phyloP scores from a whole-genome alignment of 2,797 vertebrate genomes.

The Molossus molossus region DNA sequence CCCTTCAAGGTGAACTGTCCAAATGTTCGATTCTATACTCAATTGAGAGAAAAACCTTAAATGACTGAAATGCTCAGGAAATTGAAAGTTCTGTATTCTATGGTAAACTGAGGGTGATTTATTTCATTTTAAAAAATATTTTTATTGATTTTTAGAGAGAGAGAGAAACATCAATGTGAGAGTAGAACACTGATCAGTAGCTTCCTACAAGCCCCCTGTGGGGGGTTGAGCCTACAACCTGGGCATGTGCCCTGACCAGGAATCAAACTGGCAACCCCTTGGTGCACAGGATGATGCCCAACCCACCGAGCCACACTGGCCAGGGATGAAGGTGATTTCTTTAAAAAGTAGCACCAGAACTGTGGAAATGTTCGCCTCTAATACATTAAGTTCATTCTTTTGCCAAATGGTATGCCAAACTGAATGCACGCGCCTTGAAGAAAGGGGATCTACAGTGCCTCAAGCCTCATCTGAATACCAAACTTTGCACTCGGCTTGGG shows the following conservation, averaged over 20 bases:
- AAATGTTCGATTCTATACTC: background rate
- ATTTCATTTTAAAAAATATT: too few relatives aligned
- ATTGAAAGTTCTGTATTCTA: background rate
- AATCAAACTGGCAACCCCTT: too few relatives aligned
- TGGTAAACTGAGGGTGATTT: background rate
- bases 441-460: rapidly evolving
- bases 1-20: background rate
- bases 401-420: background rate
- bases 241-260: too few relatives aligned
- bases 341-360: background rate
- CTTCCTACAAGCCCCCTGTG: too few relatives aligned
- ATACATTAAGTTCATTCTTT: background rate
- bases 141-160: too few relatives aligned
- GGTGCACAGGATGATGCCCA: too few relatives aligned
- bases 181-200: too few relatives aligned
- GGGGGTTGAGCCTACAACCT: too few relatives aligned
- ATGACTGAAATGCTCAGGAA: background rate
- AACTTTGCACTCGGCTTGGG: rapidly evolving
- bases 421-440: too few relatives aligned
- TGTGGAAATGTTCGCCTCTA: background rate
- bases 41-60: background rate
- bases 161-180: too few relatives aligned
- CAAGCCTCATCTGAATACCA: background rate
- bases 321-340: background rate
- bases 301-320: too few relatives aligned